Percentiles rank a stretch among this genome's conserved stretches.
Conservation (phyloP, 1,140 invertebrate species). For the Bombus soroeensis region DNA sequence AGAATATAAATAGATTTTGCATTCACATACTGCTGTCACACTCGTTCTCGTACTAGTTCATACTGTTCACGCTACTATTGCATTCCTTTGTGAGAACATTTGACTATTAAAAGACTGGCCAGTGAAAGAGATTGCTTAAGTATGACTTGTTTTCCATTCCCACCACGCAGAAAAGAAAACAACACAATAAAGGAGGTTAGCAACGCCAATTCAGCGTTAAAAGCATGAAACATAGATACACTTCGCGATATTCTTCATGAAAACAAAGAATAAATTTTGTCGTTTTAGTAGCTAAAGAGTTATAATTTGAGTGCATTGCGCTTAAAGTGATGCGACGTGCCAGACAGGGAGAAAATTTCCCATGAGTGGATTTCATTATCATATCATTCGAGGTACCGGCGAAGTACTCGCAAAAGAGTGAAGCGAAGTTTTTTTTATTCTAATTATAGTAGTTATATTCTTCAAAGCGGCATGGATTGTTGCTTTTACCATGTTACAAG, state of each 20-base stretch:
- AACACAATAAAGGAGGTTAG: background rate
- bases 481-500: background rate
- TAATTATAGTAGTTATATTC: background rate
- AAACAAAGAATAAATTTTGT: background rate
- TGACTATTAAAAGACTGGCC: background rate
- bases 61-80: too few relatives aligned
- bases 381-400: background rate
- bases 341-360: constrained; percentile 6
- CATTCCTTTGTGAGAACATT: background rate
- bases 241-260: background rate
- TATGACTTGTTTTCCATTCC: background rate
- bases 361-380: constrained; percentile 6
- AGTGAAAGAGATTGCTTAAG: background rate
- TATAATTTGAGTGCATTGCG: background rate
- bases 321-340: background rate
- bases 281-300: background rate
- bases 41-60: too few relatives aligned
- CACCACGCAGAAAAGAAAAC: background rate
- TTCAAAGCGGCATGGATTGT: background rate
- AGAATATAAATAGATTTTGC: too few relatives aligned
- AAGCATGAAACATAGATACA: background rate
- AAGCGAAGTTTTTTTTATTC: constrained; percentile 4
- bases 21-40: too few relatives aligned
- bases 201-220: background rate
- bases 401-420: background rate